Evolutionary conservation across 1,140 invertebrate species (phyloP), one percentile per base, ranked within the genome.

Genomic region (Oppia nitens): DNA sequence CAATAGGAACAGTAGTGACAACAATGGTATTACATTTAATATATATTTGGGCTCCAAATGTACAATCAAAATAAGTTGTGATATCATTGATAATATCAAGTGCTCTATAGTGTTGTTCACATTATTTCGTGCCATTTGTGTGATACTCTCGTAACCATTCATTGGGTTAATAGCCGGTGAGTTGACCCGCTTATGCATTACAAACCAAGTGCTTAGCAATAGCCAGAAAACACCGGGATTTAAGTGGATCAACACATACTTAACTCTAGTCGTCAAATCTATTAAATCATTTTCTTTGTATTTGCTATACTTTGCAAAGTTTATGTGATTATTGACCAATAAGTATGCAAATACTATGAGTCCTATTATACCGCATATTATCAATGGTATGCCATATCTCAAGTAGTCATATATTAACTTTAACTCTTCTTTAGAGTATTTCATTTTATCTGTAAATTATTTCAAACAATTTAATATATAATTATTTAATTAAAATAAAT

Each of bases 71-170:
- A 56, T 56, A 11, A 56, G 23, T 28, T 47, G 55, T 17, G 55
- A 56, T 24, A 56, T 17, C 3, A 25, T 45, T 17, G 32, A 56
- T 17, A 56, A n/a, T 28, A 56, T 11, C 4, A 26, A 26, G 6
- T 56, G 55, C 26, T 56, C 55, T 11, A 56, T 49, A 17, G 3
- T 56, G 21, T 56, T 56, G 11, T 27, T 56, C 12, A 56, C 11
- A 49, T 32, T 56, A 28, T 56, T 56, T 32, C 47, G 51, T 20
- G 55, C 32, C 3, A 11, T 45, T 29, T 45, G 6, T 17, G 32
- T 29, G 28, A 56, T 6, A 53, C 23, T 23, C 26, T 56, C 55
- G 28, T n/a, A 40, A 17, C 29, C 32, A 21, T 11, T 12, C 20
- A 12, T 56, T 21, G 55, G 55, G 21, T 56, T 29, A 9, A 56